These are phyloP conservation scores for Eupithecia exiguata DNA, from an alignment of 2,888 invertebrate genomes.

Conservation along the genomic window DNA sequence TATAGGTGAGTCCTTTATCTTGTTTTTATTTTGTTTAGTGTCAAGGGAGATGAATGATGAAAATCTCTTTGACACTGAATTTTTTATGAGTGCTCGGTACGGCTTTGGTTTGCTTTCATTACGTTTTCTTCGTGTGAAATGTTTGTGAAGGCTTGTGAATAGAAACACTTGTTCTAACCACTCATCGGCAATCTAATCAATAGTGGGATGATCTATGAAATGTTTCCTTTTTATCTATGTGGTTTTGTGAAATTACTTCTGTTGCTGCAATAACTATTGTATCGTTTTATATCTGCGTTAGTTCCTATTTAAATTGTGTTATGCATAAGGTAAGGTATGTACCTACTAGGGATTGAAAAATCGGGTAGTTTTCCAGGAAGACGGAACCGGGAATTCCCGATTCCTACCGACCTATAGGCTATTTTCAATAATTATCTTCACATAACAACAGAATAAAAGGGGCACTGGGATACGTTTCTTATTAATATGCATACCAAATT, in stretches of 20 bases:
- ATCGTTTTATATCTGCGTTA: not conserved
- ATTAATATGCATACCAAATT: too few species aligned
- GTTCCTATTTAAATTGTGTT: not conserved
- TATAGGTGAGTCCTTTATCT: constrained; percentile 26
- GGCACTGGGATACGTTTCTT: too few species aligned
- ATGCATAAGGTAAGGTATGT: not conserved
- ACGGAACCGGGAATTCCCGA: too few species aligned
- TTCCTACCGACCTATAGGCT: too few species aligned
- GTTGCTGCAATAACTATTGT: not conserved
- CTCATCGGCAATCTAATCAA: constrained; percentile 29
- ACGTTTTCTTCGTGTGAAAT: not conserved
- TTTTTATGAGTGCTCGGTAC: constrained; percentile 11
- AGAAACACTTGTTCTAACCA: constrained; percentile 19
- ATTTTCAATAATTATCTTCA: too few species aligned
- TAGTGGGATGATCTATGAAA: constrained; percentile 18
- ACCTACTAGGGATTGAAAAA: too few species aligned
- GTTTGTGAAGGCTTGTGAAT: constrained; percentile 22
- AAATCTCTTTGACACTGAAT: constrained; percentile 9
- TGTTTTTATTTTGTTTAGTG: constrained; percentile 21
- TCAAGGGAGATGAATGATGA: constrained; percentile 19
- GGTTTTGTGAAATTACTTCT: not conserved
- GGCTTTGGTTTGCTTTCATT: constrained; percentile 11
- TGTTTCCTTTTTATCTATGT: not conserved
- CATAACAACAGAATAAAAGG: too few species aligned
- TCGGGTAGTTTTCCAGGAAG: too few species aligned